Base-by-base conservation (phyloP, 2,888 invertebrate genomes). In the Cremastinae sp. region DNA sequence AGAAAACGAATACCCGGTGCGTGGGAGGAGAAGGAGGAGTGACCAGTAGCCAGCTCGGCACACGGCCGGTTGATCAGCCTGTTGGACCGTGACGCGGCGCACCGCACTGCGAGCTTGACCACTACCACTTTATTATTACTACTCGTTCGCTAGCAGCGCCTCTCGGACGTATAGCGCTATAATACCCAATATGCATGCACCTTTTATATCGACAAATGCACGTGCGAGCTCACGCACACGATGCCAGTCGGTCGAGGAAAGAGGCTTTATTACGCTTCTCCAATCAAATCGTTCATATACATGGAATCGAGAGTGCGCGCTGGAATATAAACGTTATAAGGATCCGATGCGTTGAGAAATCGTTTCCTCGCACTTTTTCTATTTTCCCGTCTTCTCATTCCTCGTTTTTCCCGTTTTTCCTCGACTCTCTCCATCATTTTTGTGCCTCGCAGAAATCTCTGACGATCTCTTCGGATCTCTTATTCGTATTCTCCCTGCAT, bases 111-210 rank as follows among this genome's bases (percentile, higher is more conserved):
- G 70, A 74, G 83, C 83, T 74, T 84, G 85, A 86, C 86, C 84
- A 87, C 87, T 85, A 86, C 87, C 85, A 87, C 86, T 87, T 87
- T 86, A 87, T 87, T 87, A 87, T 86, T 85, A 85, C 84, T 83
- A 84, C 85, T 85, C 80, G 78, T 69, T 72, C 51, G 62, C 76
- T 77, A 14, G 45, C 43, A 56, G 56, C 53, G 39, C 41, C 47
- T 28, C 28, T 5, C 28, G 28, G 14, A 49, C 58, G 14, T 65
- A 22, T 47, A 53, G 45, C 8, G 55, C 41, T 22, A 20, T 64
- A 45, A 43, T 49, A 16, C 12, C 43, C 45, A 9, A 45, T 56
- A 59, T 35, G 4, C 16, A 3, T 4, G 18, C 39, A 16, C 5
- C 28, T 47, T 10, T 47, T 55, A 55, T 55, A 3, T n/a, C 28